These are phyloP conservation scores for Bergia puertoricense DNA, from an alignment of 92 coral and sea anemone genomes.

Conservation along the genomic window DNA sequence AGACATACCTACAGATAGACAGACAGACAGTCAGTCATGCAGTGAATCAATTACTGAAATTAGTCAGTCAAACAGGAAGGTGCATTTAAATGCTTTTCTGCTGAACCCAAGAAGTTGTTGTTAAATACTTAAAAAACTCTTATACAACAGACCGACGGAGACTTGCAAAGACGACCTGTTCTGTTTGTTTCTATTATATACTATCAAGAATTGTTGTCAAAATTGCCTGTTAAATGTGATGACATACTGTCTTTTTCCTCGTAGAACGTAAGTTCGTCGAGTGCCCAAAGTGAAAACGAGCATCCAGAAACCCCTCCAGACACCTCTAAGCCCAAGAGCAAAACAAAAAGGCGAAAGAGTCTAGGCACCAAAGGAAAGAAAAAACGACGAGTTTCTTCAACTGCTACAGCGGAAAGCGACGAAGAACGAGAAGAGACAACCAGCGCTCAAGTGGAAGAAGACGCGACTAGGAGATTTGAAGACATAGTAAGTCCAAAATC, in stretches of 20 bases:
- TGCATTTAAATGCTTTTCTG: no score
- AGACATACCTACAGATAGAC: not conserved
- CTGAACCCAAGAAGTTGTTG: no score
- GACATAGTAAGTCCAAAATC: constrained; percentile 19
- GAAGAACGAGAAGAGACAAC: constrained; percentile 2
- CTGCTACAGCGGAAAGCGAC: constrained; percentile 26
- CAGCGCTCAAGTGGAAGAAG: not conserved
- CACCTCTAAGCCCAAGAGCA: constrained; percentile 13
- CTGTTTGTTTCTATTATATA: not conserved
- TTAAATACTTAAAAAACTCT: no score
- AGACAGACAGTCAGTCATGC: not conserved
- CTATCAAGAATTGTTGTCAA: not conserved
- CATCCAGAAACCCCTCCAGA: constrained; percentile 26
- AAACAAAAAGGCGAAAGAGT: constrained; percentile 32
- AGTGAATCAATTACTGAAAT: not conserved
- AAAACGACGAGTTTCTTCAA: constrained; percentile 21
- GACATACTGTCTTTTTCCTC: not conserved
- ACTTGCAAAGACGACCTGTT: not conserved
- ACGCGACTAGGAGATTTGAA: constrained; percentile 7
- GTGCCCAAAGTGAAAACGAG: constrained; percentile 26
- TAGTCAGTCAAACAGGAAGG: not conserved
- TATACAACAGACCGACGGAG: not conserved
- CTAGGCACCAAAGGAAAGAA: constrained; percentile 32
- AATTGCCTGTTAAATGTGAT: not conserved
- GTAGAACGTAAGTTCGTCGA: constrained; percentile 29